A percentile compares a stretch with the other conserved stretches of the same genome.
Conservation (phyloP, 1,140 invertebrate species). For the Grapholita molesta region DNA sequence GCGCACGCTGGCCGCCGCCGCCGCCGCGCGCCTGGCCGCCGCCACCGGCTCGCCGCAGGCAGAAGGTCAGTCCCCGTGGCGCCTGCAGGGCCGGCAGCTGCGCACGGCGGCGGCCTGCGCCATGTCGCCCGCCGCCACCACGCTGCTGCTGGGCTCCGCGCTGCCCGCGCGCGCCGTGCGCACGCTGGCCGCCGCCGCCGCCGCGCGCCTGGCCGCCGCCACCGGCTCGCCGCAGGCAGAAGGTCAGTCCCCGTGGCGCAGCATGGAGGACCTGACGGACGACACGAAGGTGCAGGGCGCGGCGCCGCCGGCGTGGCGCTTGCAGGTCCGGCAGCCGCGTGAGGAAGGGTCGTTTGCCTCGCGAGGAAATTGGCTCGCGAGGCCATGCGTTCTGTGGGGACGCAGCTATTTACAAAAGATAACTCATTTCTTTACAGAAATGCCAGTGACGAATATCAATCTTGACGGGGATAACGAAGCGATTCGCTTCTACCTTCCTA, state of each 20-base stretch:
- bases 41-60: slow-evolving; percentile 79
- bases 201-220: not conserved
- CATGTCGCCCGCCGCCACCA: slow-evolving; percentile 86
- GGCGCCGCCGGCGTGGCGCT: slow-evolving; percentile 76
- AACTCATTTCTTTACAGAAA: too few species aligned
- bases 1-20: slow-evolving; percentile 48
- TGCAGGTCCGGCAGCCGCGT: slow-evolving; percentile 81
- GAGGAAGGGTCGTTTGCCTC: slow-evolving; percentile 87
- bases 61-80: slow-evolving; percentile 61
- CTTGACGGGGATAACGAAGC: too few species aligned
- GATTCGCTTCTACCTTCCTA: too few species aligned
- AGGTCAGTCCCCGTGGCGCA: slow-evolving; percentile 22
- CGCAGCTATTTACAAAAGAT: too few species aligned
- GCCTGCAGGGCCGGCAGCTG: slow-evolving; percentile 81
- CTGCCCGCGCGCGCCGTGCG: slow-evolving; percentile 77
- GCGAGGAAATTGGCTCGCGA: slow-evolving; percentile 85
- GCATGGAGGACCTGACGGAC: slow-evolving; percentile 82
- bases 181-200: slow-evolving; percentile 43
- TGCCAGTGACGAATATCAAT: too few species aligned
- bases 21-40: slow-evolving; percentile 59
- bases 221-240: too few species aligned
- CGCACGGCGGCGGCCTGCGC: slow-evolving; percentile 86
- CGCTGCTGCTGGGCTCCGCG: slow-evolving; percentile 86
- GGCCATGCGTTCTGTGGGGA: slow-evolving; percentile 64
- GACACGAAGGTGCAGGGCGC: slow-evolving; percentile 83